Evolutionary conservation across 1,140 invertebrate genomes (phyloP), one percentile per base, ranked within the genome.

Genomic region (Hypothenemus hampei): DNA sequence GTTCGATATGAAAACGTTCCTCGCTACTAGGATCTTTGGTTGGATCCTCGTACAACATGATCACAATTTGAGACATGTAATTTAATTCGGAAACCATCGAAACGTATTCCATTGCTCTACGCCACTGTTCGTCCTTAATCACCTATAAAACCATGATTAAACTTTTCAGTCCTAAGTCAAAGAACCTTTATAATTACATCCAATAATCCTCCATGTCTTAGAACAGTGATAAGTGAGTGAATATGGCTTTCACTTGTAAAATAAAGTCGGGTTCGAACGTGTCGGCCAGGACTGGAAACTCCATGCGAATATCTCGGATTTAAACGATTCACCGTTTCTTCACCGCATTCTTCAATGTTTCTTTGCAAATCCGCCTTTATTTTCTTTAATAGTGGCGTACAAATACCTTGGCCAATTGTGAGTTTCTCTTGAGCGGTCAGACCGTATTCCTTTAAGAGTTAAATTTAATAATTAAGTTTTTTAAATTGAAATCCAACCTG

Each of bases 201-300:
- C 15, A 94, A 78, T 37, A 99, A 75, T 22, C 89, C 92, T 24
- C 97, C 97, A 71, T 91, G 97, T 58, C 95, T 81, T 21, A 99
- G 78, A 45, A 98, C 91, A 7, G 94, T 98, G 36, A 99, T 79
- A 46, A 99, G 74, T 4, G 96, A 98, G 75, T 99, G 97, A 51
- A 99, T 93, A 75, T 99, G 97, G 71, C 93, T 97, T 77, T 99
- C 97, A 72, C 93, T 98, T 3, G 97, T 99, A 70, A 99, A 99
- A 73, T 99, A 99, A 3, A 99, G 77, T 10, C 97, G 80, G 1
- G 96, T 98, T 22, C 96, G 78, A 3, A 99, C 97, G 77, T 98
- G 97, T 40, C 97, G 78, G 40, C 96, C 93, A 39, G 97, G 97
- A 71, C 94, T 96, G 37, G 93, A 93, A 39, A 99, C 96, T 39